Percentiles rank a stretch among this genome's conserved stretches.
These are phyloP conservation scores for Plecotus auritus DNA, from an alignment of 2,113 vertebrate genomes.

Conservation along the genomic window DNA sequence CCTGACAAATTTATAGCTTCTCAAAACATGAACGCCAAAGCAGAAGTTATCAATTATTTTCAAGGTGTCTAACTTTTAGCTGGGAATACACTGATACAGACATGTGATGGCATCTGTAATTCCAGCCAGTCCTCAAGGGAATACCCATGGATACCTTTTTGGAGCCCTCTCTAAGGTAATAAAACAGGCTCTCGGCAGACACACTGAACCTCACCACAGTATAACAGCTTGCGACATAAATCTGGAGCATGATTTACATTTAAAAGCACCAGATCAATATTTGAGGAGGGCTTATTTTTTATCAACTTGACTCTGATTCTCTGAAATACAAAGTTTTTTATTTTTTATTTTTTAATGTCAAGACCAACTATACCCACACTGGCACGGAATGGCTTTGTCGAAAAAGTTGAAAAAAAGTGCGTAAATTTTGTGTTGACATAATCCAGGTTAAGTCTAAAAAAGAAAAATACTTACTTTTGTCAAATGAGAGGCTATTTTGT, in stretches of 20 bases:
- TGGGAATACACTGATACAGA: constrained; percentile 50
- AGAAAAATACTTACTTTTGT: constrained; percentile 90
- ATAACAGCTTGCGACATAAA: constrained; percentile 70
- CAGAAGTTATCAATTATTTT: constrained; percentile 75
- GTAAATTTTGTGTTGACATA: constrained; percentile 84
- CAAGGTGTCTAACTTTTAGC: constrained; percentile 67
- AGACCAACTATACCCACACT: constrained; percentile 63
- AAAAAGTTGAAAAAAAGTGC: constrained; percentile 74
- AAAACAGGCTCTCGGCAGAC: constrained; percentile 61
- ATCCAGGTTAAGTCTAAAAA: constrained; percentile 89
- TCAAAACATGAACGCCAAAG: constrained; percentile 65
- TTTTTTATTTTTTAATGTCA: constrained; percentile 70
- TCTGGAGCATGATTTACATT: constrained; percentile 72
- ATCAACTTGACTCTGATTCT: constrained; percentile 73
- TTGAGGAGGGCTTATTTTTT: constrained; percentile 71
- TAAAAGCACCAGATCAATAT: constrained; percentile 75
- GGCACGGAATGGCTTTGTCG: constrained; percentile 62
- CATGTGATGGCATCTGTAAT: constrained; percentile 63
- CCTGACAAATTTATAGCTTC: constrained; percentile 76
- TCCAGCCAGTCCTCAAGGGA: constrained; percentile 56
- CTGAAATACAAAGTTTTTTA: constrained; percentile 63
- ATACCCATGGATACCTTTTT: constrained; percentile 45
- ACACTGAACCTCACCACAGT: constrained; percentile 46
- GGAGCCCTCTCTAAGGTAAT: constrained; percentile 62
- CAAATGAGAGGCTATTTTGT: constrained; percentile 94